Base-by-base conservation (phyloP, 2,113 vertebrate species). In the Tauraco erythrolophus region DNA sequence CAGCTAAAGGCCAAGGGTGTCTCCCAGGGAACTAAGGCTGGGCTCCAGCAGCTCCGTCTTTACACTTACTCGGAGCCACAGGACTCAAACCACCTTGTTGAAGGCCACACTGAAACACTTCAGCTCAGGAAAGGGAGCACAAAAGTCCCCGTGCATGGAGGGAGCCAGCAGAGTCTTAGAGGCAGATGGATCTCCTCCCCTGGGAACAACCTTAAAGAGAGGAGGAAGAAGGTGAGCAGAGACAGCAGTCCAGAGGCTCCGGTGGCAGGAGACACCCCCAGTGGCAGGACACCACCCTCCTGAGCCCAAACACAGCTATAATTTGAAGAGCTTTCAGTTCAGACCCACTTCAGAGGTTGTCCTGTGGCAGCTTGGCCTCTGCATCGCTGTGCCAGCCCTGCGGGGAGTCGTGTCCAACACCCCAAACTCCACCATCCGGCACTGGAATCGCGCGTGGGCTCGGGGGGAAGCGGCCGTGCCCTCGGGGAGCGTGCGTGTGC, bases 71-170 rank as follows among this genome's bases (percentile, higher is more conserved):
- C 1, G 2, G 37, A 81, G 24, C 41, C 53, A 33, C 30, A 6
- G 46, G 43, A n/a, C 54, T 35, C 30, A 19, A 77, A n/a, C 95
- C 89, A 99, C 99, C 99, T 99, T 98, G 96, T 99, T 99, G 92
- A 98, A 89, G 60, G 99, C 98, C 96, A 99, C 92, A 97, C 98
- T 98, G 78, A 99, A 98, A 91, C 70, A 94, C 56, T 96, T 97
- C 66, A 99, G 98, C 60, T 98, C 97, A n/a, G 98, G 98, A 57
- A 99, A 98, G 8, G 98, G 99, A 97, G 95, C 45, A 71, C 54
- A 50, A 98, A 91, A 0, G 5, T 92, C 96, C 54, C 86, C 86
- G 74, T 19, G 39, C n/a, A 18, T 41, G 46, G 65, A 89, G 45
- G 89, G 92, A 95, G 96, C 74, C 3, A 65, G 89, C 77, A 95